Evolutionary conservation across 2,888 invertebrate genomes (phyloP).

Genomic region (Coecobrya sp.): DNA sequence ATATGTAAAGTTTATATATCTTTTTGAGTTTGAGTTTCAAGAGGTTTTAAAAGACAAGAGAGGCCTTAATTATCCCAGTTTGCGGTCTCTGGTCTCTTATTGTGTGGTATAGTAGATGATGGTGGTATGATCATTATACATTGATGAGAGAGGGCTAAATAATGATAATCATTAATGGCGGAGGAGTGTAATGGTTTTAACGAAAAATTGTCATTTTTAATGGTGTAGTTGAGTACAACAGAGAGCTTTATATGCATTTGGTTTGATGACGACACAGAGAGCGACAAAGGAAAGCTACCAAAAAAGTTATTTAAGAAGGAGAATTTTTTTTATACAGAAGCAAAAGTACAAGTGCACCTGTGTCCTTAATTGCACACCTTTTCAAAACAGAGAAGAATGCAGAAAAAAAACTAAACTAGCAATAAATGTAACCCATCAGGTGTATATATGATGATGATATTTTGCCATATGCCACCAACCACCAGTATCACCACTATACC

Average conservation of each 20-base stretch:
- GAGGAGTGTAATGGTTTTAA: not conserved
- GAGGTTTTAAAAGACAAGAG: not conserved
- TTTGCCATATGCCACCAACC: not conserved
- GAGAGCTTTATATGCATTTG: not conserved
- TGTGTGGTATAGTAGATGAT: not conserved
- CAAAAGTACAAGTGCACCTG: conserved; percentile 8
- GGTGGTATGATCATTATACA: no score
- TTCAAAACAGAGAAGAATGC: no score
- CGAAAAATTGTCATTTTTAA: conserved; percentile 28
- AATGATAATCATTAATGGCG: conserved; percentile 19
- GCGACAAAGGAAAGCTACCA: no score
- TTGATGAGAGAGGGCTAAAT: conserved; percentile 11
- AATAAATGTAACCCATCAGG: no score
- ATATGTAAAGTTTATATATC: not conserved
- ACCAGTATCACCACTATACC: not conserved
- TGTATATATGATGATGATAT: no score
- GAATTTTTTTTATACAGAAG: not conserved
- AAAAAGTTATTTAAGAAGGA: no score
- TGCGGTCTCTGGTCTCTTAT: conserved; percentile 10
- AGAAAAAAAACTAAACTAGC: no score
- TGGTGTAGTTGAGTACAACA: not conserved
- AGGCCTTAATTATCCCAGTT: conserved; percentile 57
- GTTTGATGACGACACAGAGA: no score
- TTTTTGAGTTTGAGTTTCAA: not conserved
- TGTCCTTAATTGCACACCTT: conserved; percentile 33